These are phyloP conservation scores for Labrus mixtus DNA, from an alignment of 2,113 vertebrate genomes.

Conservation along the genomic window DNA sequence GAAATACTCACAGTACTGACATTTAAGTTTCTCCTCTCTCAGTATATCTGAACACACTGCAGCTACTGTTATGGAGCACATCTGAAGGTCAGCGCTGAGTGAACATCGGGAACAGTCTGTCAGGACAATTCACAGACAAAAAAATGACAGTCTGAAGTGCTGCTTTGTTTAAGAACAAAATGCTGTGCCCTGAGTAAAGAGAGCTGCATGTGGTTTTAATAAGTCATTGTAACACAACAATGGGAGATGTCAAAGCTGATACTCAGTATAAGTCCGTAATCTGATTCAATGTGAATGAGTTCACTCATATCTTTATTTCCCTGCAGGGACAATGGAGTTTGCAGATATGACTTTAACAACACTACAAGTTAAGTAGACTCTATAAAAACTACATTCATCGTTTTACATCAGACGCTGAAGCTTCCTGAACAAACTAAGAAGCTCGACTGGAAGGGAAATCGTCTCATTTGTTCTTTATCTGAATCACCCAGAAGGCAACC, in stretches of 20 bases:
- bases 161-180: neutral
- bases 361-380: neutral
- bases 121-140: neutral
- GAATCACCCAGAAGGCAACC: neutral
- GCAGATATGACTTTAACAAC: neutral
- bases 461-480: slow-evolving; percentile 6
- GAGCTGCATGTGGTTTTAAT: neutral
- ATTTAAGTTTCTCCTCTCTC: slow-evolving; percentile 26
- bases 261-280: neutral
- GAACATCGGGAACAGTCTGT: neutral
- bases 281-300: neutral
- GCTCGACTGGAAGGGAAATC: neutral
- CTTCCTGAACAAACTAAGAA: slow-evolving; percentile 41
- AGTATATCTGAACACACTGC: neutral
- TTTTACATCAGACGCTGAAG: slow-evolving; percentile 32
- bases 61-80: neutral
- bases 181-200: neutral
- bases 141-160: neutral
- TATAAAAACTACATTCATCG: neutral
- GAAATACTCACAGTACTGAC: slow-evolving; percentile 19
- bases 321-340: neutral
- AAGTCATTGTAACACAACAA: neutral
- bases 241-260: neutral
- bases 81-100: slow-evolving; percentile 18
- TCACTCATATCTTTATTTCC: neutral